These are phyloP conservation scores for Salpingus planirostris DNA, from an alignment of 2,888 invertebrate species.

Conservation along the genomic window DNA sequence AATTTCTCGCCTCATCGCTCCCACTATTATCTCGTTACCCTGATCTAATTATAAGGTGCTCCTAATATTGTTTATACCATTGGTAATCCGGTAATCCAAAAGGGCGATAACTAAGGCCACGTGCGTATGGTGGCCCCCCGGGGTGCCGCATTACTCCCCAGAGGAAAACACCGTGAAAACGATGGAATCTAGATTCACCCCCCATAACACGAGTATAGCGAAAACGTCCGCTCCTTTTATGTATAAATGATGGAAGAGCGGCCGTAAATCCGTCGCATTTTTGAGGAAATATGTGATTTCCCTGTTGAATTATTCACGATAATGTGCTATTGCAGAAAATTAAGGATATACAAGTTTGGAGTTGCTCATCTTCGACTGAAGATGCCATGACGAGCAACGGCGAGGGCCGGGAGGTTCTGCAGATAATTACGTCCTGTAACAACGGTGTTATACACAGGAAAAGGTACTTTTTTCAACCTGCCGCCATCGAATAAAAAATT, in stretches of 20 bases:
- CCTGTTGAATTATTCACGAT: conserved; percentile 6
- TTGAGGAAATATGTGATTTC: conserved; percentile 4
- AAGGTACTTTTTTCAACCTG: conserved; percentile 20
- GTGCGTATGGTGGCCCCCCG: conserved; percentile 21
- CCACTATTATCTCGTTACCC: too few relatives aligned
- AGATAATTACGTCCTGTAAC: conserved; percentile 36
- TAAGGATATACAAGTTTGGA: conserved; percentile 25
- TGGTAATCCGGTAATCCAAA: conserved; percentile 34
- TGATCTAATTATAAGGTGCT: too few relatives aligned
- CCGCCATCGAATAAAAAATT: neutral
- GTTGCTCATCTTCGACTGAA: conserved; percentile 22
- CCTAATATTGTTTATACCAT: conserved; percentile 39
- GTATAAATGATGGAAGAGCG: neutral
- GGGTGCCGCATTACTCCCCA: conserved; percentile 25
- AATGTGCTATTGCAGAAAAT: conserved; percentile 17
- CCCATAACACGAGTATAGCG: neutral
- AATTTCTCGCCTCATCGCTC: conserved; percentile 9
- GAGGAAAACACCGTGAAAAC: conserved; percentile 18
- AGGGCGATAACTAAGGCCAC: conserved; percentile 32
- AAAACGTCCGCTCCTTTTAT: too few relatives aligned
- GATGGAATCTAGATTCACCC: conserved; percentile 7
- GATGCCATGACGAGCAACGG: conserved; percentile 29
- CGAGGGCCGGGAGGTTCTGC: conserved; percentile 38
- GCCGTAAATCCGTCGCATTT: conserved; percentile 2
- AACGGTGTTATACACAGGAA: conserved; percentile 30